phyloP scores from a whole-genome alignment of 2,888 invertebrate genomes.

The Trichacis sp. region DNA sequence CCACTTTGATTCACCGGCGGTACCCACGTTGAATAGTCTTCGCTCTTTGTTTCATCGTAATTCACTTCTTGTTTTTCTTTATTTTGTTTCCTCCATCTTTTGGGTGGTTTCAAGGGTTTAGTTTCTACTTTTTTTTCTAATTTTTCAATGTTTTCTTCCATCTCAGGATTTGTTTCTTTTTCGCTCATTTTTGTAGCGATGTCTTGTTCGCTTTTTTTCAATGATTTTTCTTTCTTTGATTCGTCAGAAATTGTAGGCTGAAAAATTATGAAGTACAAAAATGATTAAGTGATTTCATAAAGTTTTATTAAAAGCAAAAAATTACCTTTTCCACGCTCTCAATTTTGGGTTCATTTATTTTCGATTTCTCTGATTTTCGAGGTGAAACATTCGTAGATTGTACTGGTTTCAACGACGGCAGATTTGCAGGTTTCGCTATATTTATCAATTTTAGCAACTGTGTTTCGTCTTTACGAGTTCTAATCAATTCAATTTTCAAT shows the following conservation, averaged over 20 bases:
- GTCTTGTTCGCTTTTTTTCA: background rate
- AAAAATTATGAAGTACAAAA: no score
- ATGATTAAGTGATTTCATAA: no score
- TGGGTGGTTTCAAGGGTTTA: slow-evolving; percentile 58
- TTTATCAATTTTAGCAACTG: slow-evolving; percentile 80
- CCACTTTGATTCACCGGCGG: slow-evolving; percentile 82
- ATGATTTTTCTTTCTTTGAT: background rate
- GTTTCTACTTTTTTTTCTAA: background rate
- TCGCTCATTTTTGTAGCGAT: no score
- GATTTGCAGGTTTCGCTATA: slow-evolving; percentile 78
- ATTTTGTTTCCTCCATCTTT: slow-evolving; percentile 60
- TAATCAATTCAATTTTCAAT: slow-evolving; percentile 77
- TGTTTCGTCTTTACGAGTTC: slow-evolving; percentile 77
- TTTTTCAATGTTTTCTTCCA: background rate
- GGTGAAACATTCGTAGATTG: slow-evolving; percentile 21
- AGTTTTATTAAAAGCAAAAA: background rate
- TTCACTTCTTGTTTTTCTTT: slow-evolving; percentile 42
- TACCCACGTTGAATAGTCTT: slow-evolving; percentile 83
- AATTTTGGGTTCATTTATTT: slow-evolving; percentile 32
- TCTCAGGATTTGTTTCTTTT: background rate
- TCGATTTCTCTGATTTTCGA: slow-evolving; percentile 30
- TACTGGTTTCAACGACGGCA: slow-evolving; percentile 71
- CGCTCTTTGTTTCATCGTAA: slow-evolving; percentile 54
- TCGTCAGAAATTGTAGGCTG: background rate
- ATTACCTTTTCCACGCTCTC: slow-evolving; percentile 24